A percentile compares a stretch with the other conserved stretches of the same genome.
Conservation (phyloP, 2,888 invertebrate species). For the Rhabditoides inermis region DNA sequence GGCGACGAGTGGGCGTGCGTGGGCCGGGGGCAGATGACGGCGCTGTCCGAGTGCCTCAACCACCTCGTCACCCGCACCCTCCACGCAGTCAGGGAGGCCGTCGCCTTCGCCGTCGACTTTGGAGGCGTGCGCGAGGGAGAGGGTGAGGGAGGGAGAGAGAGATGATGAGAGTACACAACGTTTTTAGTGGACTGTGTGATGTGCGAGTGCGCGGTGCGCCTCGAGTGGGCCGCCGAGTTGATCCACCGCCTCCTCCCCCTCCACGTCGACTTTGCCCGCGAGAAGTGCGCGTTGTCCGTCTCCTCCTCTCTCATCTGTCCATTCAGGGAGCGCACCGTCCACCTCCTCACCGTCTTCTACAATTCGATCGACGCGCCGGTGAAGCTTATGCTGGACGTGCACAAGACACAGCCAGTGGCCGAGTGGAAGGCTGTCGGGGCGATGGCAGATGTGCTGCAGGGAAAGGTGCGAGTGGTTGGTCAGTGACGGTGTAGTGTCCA, state of each 20-base stretch:
- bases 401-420: too few relatives aligned
- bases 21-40: too few relatives aligned
- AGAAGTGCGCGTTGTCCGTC: too few relatives aligned
- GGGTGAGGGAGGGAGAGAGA: too few relatives aligned
- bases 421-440: constrained; percentile 3
- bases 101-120: constrained; percentile 7
- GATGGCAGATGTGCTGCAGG: constrained; percentile 2
- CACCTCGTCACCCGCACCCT: not conserved
- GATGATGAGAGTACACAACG: not conserved
- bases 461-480: too few relatives aligned
- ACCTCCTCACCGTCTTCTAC: constrained; percentile 7
- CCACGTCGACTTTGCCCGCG: constrained; percentile 7
- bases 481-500: too few relatives aligned
- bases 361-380: constrained; percentile 6
- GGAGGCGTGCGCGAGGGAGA: too few relatives aligned
- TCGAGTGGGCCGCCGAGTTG: constrained; percentile 4
- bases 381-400: too few relatives aligned
- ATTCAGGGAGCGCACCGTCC: constrained; percentile 6
- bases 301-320: too few relatives aligned
- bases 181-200: not conserved
- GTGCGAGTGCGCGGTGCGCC: constrained; percentile 3
- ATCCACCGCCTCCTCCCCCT: constrained; percentile 5
- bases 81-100: not conserved
- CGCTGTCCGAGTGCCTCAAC: constrained; percentile 6
- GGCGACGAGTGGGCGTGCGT: too few relatives aligned